Base-by-base conservation (phyloP, 35 echinoderm and acorn worm genomes). In the Stichopus chloronotus region DNA sequence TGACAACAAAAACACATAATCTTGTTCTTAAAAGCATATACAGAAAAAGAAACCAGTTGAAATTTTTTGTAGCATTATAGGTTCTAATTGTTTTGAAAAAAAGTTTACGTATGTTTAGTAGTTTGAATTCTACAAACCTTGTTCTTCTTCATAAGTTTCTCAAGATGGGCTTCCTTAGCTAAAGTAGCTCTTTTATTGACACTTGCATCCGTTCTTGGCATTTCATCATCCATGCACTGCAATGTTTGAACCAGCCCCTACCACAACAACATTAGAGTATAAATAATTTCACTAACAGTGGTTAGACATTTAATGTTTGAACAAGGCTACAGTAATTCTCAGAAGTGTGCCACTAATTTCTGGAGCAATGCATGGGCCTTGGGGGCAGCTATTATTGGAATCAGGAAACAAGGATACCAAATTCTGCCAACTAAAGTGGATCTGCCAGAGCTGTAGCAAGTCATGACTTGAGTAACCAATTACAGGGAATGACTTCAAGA, bases 131-230 rank as follows among this genome's bases (percentile, higher is more conserved):
- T 43, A 43, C 30, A 43, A 43, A 97, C 96, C 88, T 95, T 97
- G 80, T 97, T 97, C 93, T 93, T 97, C 92, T 94, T 97, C 92
- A 97, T 60, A 14, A 97, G 92, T 78, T 94, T 97, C 25, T 95
- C 94, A 81, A 97, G 94, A 90, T 95, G 78, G 1, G 92, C 87
- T 87, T 97, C 96, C 63, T 77, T 93, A 5, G 96, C 96, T 17
- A 97, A 83, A 22, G 92, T 91, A 30, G 88, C 90, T 83, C 96
- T 91, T 87, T 97, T 97, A 14, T 84, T 94, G 25, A 97, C 91
- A 63, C 96, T 97, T 25, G 59, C 81, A 57, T 97, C 94, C 19
- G 87, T 93, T 55, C 96, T 93, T 10, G 96, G 96, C 80, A 97
- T 63, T 79, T 97, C 96, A 87, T 83, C 56, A 74, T 97, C 96